Conservation (phyloP, 2,888 invertebrate genomes). For the Dolomedes plantarius region DNA sequence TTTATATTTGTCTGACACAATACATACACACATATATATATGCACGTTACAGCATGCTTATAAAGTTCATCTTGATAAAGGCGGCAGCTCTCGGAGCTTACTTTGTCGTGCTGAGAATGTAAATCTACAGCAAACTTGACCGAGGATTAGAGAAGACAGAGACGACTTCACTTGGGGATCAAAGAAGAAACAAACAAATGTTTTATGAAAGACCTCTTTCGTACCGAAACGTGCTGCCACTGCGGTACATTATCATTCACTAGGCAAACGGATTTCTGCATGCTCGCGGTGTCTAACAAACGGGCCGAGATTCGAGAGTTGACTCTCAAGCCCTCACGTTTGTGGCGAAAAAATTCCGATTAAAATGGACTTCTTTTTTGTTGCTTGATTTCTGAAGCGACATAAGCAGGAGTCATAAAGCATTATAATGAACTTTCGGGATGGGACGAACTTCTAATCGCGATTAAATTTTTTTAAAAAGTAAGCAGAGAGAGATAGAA, state of each 20-base stretch:
- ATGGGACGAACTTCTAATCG: slow-evolving; percentile 17
- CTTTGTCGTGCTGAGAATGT: slow-evolving; percentile 31
- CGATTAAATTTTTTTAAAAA: slow-evolving; percentile 11
- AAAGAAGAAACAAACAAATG: not conserved
- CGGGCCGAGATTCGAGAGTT: slow-evolving; percentile 10
- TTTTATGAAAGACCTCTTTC: slow-evolving; percentile 41
- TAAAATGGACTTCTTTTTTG: too few species aligned
- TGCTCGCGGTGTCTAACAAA: not conserved
- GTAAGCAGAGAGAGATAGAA: slow-evolving; percentile 14
- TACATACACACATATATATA: slow-evolving; percentile 7
- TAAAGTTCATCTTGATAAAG: slow-evolving; percentile 36
- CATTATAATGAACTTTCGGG: not conserved
- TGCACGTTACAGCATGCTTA: not conserved
- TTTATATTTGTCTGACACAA: slow-evolving; percentile 3
- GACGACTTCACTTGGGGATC: slow-evolving; percentile 9
- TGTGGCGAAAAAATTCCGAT: too few species aligned
- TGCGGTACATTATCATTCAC: slow-evolving; percentile 20
- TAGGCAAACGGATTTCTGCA: slow-evolving; percentile 1
- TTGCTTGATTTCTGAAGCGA: not conserved
- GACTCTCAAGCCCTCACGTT: too few species aligned
- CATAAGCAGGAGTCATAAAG: not conserved
- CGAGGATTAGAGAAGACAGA: slow-evolving; percentile 26
- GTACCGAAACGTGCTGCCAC: not conserved
- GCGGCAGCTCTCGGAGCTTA: not conserved
- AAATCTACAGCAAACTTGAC: slow-evolving; percentile 33